Conservation (phyloP, 2,113 vertebrate species). For the Vimba vimba region DNA sequence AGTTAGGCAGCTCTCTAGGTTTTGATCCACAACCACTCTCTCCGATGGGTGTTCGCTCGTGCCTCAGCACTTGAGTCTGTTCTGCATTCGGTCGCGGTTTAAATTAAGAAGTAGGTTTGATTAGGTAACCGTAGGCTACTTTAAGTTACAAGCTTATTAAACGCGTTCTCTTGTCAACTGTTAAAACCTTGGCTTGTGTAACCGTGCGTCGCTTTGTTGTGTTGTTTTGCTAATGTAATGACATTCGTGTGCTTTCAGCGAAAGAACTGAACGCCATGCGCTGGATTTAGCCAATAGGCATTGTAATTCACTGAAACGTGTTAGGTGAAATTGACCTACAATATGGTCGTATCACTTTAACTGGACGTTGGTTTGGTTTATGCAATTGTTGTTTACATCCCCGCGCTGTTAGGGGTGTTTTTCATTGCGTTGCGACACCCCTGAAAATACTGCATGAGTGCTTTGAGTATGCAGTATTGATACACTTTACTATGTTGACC, state of each 20-base stretch:
- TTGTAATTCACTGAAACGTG: neutral
- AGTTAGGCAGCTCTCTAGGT: neutral
- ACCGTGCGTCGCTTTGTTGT: constrained; percentile 62
- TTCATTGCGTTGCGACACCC: neutral
- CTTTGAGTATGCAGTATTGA: neutral
- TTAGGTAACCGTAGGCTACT: constrained; percentile 63
- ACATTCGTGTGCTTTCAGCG: neutral
- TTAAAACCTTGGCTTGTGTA: constrained; percentile 59
- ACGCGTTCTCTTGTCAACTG: constrained; percentile 58
- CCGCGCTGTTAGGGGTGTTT: neutral
- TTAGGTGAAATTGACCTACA: neutral
- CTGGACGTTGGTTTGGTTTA: constrained; percentile 6
- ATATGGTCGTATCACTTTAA: neutral
- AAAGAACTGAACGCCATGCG: no score
- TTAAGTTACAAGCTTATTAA: constrained; percentile 68
- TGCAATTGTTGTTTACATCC: constrained; percentile 33
- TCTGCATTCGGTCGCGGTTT: constrained; percentile 45
- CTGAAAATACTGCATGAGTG: constrained; percentile 16
- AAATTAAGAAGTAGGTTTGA: constrained; percentile 61
- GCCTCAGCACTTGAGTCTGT: neutral
- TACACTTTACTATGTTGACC: neutral
- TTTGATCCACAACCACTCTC: neutral
- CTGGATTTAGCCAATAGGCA: neutral
- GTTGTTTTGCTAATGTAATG: constrained; percentile 22
- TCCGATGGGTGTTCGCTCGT: constrained; percentile 32